Conservation (phyloP, 2,888 invertebrate species). For the Laspeyria flexula region DNA sequence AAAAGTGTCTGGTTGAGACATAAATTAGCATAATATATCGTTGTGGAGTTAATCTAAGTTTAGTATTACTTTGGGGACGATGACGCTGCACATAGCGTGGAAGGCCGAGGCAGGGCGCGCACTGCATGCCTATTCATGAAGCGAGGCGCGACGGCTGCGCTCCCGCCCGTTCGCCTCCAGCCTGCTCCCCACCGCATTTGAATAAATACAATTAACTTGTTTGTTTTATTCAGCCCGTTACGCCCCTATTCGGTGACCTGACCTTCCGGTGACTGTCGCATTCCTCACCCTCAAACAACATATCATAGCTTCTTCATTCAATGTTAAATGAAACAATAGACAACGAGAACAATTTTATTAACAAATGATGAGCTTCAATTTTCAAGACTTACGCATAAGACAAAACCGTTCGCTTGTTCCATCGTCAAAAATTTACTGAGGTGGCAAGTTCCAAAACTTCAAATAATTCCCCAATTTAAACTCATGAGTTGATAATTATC, state of each 20-base stretch:
- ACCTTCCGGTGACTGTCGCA: conserved; percentile 64
- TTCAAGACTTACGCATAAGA: too few relatives aligned
- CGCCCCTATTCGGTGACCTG: conserved; percentile 60
- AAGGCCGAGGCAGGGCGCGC: conserved; percentile 55
- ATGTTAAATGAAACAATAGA: conserved; percentile 24
- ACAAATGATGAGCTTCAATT: too few relatives aligned
- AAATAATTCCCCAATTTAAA: too few relatives aligned
- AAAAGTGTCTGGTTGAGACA: neutral
- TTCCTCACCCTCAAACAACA: conserved; percentile 48
- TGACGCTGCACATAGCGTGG: conserved; percentile 74
- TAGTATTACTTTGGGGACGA: conserved; percentile 43
- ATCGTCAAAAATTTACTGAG: too few relatives aligned
- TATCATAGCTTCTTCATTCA: conserved; percentile 8
- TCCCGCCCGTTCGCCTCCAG: conserved; percentile 42
- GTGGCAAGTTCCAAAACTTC: too few relatives aligned
- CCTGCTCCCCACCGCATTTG: conserved; percentile 71
- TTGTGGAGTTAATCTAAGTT: conserved; percentile 29
- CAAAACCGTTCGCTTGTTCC: too few relatives aligned
- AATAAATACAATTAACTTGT: conserved; percentile 86
- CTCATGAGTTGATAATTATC: too few relatives aligned
- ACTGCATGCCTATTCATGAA: conserved; percentile 81
- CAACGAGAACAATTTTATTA: too few relatives aligned
- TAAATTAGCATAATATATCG: conserved; percentile 44
- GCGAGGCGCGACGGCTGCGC: conserved; percentile 73
- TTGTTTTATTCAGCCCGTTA: conserved; percentile 78